Base-by-base conservation (phyloP, 2,888 invertebrate genomes). In the Agrochola lychnidis region DNA sequence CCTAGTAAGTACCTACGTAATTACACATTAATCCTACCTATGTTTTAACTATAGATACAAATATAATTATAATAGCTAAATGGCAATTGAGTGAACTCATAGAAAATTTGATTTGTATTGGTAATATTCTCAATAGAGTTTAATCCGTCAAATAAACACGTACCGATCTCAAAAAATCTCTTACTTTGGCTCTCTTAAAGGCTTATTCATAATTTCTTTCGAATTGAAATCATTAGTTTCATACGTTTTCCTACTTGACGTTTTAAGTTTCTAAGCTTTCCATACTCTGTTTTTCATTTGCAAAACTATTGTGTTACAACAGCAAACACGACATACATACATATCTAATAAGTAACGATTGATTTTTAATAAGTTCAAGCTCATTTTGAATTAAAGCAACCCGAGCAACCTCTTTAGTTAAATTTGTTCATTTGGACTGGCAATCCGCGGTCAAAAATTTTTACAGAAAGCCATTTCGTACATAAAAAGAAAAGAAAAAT, bases 241-340 rank as follows among this genome's bases (percentile, higher is more conserved):
- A 67, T 69, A 84, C 76, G 76, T 76, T 78, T 74, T 66, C 14
- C 62, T 40, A 66, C 76, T 73, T 80, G 69, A 73, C 40, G 67
- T 53, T 74, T 74, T 36, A 22, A 63, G 53, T 25, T 57, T 80
- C 19, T 71, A 30, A 61, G 57, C 36, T 67, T 69, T 56, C 22
- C 25, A 69, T 22, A 16, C 1, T 25, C 0, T 16, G 53, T 16
- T 74, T 45, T 56, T n/a, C 25, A 48, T 62, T 67, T 19, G 25
- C 25, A 22, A 66, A 68, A 45, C 25, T 51, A 36, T n/a, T 36
- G 53, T 53, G 6, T 53, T 42, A 42, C 42, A 22, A 22, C 22
- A 48, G 48, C 16, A 22, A 51, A 51, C 51, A 22, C 9, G 51
- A 51, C 22, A 51, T 25, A 16, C 14, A 2, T 25, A 25, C 7